Evolutionary conservation across 2,113 vertebrate genomes (phyloP), one percentile per base, ranked within the genome.

Genomic region (Promerops cafer): DNA sequence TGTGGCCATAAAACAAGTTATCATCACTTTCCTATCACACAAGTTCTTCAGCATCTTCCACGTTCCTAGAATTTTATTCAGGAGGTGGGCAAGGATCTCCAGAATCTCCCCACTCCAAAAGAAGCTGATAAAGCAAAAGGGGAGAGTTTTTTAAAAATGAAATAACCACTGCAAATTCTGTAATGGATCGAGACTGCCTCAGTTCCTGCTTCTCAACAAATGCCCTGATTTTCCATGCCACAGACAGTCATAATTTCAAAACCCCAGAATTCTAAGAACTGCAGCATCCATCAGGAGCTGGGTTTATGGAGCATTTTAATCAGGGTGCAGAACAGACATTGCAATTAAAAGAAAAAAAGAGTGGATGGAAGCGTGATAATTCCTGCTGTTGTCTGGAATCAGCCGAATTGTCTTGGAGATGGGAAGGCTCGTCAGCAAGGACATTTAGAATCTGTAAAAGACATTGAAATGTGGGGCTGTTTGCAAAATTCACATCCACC

Each of bases 331-430:
- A 77, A 89, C 35, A 53, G 40, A 39, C 17, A 12, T 14, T 77
- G 83, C 71, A 88, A 45, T 83, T 79, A 40, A 82, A 91, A 30
- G 17, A 13, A 13, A 45, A 40, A 33, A 26, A 16, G 33, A 18
- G 18, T 57, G 68, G 45, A n/a, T 50, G 45, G 70, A 40, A 84
- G 18, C 1, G 0, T 65, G 63, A 2, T 77, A 66, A 77, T 94
- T 92, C 88, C 42, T 83, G 54, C 82, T 83, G 50, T 35, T 76
- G 45, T 63, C 16, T 42, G 60, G 90, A 90, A 90, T 92, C 83
- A 90, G 71, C 54, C 80, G 94, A 69, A 88, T 92, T 96, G 85
- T 96, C 60, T 83, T 59, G 75, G 70, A 93, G 88, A 77, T 45
- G 47, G n/a, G 35, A 35, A 9, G 30, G 64, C 64, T 94, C 63